A percentile compares a stretch with the other conserved stretches of the same genome.
phyloP scores from a whole-genome alignment of 2,888 invertebrate species.

The Pherbina coryleti region DNA sequence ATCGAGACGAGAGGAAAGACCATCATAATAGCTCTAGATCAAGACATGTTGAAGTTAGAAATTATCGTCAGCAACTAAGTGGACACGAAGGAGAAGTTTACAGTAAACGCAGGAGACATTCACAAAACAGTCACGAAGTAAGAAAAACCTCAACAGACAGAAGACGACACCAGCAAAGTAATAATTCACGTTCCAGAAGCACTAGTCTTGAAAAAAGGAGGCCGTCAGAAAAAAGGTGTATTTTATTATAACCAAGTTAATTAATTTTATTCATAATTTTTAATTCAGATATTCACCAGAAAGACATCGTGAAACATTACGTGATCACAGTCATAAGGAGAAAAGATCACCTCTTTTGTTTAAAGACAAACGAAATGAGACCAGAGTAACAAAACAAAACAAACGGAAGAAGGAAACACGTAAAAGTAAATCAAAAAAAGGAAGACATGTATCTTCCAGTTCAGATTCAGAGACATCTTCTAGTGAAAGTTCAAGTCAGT shows the following conservation, averaged over 20 bases:
- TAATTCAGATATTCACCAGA: not conserved
- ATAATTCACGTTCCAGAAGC: not conserved
- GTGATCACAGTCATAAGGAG: not conserved
- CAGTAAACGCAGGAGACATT: not conserved
- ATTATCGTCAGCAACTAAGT: not conserved
- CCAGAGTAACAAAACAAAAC: not conserved
- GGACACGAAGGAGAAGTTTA: not conserved
- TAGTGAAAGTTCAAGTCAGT: slow-evolving; percentile 39
- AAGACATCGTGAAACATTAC: not conserved
- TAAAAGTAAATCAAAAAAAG: not conserved
- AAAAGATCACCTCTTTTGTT: not conserved
- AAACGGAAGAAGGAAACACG: not conserved
- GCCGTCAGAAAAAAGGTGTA: not conserved
- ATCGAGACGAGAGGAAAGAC: slow-evolving; percentile 14
- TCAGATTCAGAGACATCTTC: slow-evolving; percentile 38
- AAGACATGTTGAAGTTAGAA: not conserved
- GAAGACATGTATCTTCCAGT: not conserved
- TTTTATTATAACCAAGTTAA: not conserved
- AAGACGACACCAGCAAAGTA: not conserved
- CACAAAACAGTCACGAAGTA: not conserved
- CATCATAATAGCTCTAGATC: slow-evolving; percentile 34
- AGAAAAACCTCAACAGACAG: not conserved
- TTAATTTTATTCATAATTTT: not conserved
- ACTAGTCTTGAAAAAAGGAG: not conserved
- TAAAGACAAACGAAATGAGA: not conserved